Conservation (phyloP, 2,888 invertebrate genomes). For the Apodemia duryi region DNA sequence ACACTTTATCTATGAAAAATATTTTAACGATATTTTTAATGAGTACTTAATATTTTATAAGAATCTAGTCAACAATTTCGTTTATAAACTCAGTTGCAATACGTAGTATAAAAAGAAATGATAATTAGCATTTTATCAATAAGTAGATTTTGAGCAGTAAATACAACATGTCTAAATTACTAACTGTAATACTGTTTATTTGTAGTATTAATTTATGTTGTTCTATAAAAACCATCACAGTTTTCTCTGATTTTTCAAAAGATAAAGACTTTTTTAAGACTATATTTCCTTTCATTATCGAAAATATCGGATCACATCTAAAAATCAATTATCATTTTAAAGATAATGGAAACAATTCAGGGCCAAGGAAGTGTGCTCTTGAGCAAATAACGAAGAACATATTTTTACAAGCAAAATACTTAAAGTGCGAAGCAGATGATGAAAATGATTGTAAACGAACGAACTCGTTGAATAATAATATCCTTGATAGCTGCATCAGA, state of each 20-base stretch:
- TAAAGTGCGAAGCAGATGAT: constrained; percentile 30
- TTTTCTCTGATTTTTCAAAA: constrained; percentile 38
- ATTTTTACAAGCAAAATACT: constrained; percentile 31
- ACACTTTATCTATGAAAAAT: too few relatives aligned
- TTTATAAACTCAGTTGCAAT: too few relatives aligned
- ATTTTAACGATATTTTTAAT: too few relatives aligned
- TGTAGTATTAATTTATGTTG: not conserved
- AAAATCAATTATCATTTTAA: constrained; percentile 36
- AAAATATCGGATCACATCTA: constrained; percentile 36
- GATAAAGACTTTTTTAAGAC: constrained; percentile 37
- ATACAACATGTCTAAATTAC: too few relatives aligned
- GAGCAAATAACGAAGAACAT: constrained; percentile 29
- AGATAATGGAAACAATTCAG: constrained; percentile 31
- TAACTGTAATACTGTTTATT: not conserved
- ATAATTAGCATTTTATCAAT: too few relatives aligned
- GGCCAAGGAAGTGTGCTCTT: constrained; percentile 35
- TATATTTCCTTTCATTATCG: constrained; percentile 38
- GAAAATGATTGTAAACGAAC: constrained; percentile 26
- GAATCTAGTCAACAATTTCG: too few relatives aligned
- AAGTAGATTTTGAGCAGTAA: too few relatives aligned
- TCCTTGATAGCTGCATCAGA: constrained; percentile 28
- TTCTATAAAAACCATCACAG: constrained; percentile 19
- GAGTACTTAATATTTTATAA: too few relatives aligned
- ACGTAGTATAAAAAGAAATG: too few relatives aligned
- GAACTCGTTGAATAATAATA: constrained; percentile 25